These are phyloP conservation scores for Salvator merianae DNA, from an alignment of 2,113 vertebrate species.

Conservation along the genomic window DNA sequence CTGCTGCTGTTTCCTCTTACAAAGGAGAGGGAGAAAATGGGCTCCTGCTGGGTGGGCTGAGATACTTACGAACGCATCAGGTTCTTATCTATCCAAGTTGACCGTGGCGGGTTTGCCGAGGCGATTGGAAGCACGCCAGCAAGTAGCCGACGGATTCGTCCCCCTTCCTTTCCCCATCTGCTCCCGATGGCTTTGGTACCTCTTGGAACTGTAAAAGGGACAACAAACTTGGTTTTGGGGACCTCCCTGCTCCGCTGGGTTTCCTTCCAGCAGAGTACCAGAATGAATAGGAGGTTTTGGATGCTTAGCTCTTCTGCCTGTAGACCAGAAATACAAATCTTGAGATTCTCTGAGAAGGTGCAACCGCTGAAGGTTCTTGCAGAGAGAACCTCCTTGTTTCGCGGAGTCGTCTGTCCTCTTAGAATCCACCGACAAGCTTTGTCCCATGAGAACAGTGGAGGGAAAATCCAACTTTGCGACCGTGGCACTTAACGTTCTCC, in stretches of 20 bases:
- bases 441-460: not conserved
- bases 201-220: not conserved
- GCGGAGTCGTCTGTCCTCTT: not conserved
- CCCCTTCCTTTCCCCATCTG: not conserved
- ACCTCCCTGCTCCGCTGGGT: not conserved
- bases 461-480: not conserved
- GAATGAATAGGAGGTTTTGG: not conserved
- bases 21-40: too few species aligned
- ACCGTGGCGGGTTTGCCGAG: not conserved
- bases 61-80: too few species aligned
- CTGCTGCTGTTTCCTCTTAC: not conserved
- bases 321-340: not conserved
- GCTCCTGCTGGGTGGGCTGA: not conserved
- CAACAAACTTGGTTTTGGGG: not conserved
- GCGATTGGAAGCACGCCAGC: accelerated
- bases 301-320: not conserved
- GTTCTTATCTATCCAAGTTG: too few species aligned
- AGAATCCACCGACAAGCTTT: not conserved
- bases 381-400: not conserved
- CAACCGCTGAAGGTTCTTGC: not conserved
- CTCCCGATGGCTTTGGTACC: too few species aligned
- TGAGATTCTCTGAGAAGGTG: not conserved
- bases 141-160: not conserved
- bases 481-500: not conserved
- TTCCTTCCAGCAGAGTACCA: not conserved